phyloP scores from a whole-genome alignment of 2,888 invertebrate genomes.

The Dicycla oo region DNA sequence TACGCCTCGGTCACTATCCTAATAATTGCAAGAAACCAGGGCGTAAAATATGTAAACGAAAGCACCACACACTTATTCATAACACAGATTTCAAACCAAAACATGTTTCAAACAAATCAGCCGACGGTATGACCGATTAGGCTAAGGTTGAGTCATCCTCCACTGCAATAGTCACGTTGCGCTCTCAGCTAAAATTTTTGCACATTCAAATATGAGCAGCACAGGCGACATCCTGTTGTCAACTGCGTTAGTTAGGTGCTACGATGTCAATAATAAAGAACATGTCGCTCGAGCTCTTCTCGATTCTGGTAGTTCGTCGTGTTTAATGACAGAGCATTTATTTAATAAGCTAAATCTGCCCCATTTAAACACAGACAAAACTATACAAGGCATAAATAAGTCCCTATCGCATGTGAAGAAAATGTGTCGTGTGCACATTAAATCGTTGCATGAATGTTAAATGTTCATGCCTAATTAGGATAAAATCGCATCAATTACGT shows the following conservation, averaged over 20 bases:
- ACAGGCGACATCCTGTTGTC: conserved; percentile 5
- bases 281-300: conserved; percentile 3
- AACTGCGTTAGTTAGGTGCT: neutral
- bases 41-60: too few relatives aligned
- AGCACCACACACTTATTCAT: too few relatives aligned
- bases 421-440: neutral
- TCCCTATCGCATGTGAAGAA: neutral
- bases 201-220: too few relatives aligned
- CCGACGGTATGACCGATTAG: neutral
- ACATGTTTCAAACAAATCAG: conserved; percentile 1
- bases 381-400: neutral
- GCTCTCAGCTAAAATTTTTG: too few relatives aligned
- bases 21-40: too few relatives aligned
- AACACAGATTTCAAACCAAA: neutral
- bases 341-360: neutral
- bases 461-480: too few relatives aligned
- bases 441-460: conserved; percentile 8
- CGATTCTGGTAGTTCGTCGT: neutral
- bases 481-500: too few relatives aligned
- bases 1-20: too few relatives aligned
- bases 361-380: neutral
- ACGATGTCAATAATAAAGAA: conserved; percentile 5
- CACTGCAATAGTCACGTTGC: too few relatives aligned
- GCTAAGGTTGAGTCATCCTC: neutral
- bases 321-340: conserved; percentile 4